These are phyloP conservation scores for Microcebus jonahi DNA, from an alignment of 2,113 vertebrate species.

Conservation along the genomic window DNA sequence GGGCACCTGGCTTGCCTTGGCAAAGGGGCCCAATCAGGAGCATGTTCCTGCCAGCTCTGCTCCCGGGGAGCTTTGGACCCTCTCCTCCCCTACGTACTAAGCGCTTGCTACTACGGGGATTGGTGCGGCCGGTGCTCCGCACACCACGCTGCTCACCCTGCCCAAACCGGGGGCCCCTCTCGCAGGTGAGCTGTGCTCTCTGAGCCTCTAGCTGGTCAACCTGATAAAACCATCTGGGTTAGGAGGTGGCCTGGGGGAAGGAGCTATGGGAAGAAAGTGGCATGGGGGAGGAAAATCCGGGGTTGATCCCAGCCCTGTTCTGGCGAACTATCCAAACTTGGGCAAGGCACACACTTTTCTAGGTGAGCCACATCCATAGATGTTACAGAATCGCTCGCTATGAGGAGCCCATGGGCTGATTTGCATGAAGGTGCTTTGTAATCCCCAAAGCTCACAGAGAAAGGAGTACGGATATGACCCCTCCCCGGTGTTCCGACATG, in stretches of 20 bases:
- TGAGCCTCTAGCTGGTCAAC: fast-evolving
- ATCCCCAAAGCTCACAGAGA: background rate
- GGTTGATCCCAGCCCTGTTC: background rate
- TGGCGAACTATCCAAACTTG: background rate
- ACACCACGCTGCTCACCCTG: fast-evolving
- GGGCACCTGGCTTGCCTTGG: background rate
- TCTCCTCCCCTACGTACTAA: background rate
- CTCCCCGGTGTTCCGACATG: background rate
- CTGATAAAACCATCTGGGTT: fast-evolving
- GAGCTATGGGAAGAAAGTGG: too few relatives aligned
- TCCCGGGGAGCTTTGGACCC: background rate
- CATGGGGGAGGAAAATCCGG: background rate
- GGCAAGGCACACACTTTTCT: background rate
- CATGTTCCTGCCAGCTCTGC: background rate
- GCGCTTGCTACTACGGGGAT: background rate
- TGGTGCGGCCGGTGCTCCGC: background rate
- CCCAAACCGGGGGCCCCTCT: fast-evolving
- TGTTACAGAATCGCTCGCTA: background rate
- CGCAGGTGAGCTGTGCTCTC: background rate
- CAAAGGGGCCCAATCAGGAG: background rate
- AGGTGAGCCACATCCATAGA: background rate
- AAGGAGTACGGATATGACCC: background rate
- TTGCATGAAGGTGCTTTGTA: background rate
- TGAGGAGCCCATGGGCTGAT: background rate
- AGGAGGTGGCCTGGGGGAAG: background rate